Conservation (phyloP, 2,888 invertebrate genomes). For the Dynastes tityus region DNA sequence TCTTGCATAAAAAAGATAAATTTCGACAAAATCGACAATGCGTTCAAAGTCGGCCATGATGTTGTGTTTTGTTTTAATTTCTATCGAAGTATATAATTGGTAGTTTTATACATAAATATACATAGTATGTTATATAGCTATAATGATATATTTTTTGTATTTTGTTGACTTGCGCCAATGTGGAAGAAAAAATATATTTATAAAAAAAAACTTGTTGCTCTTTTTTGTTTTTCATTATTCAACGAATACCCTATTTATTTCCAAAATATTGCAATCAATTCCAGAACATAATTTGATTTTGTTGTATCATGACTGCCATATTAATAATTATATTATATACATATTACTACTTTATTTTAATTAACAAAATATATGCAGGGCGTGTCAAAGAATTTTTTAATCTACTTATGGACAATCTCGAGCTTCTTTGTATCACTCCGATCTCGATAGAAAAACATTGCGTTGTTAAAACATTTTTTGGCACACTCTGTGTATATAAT, state of each 20-base stretch:
- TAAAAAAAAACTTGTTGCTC: conserved; percentile 63
- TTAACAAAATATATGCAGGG: conserved; percentile 48
- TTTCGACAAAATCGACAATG: conserved; percentile 16
- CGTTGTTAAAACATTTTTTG: conserved; percentile 21
- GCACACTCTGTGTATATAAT: neutral
- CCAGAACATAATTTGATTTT: conserved; percentile 27
- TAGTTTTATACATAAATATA: conserved; percentile 65
- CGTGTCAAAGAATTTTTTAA: conserved; percentile 13
- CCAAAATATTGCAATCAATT: neutral
- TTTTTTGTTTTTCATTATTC: conserved; percentile 40
- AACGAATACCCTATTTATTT: neutral
- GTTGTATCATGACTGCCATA: conserved; percentile 42
- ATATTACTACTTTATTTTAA: conserved; percentile 46
- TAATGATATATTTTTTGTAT: conserved; percentile 71
- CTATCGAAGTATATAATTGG: conserved; percentile 53
- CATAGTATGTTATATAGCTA: conserved; percentile 58
- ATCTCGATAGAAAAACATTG: neutral
- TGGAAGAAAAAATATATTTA: conserved; percentile 71
- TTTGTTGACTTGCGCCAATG: conserved; percentile 72
- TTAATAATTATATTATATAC: conserved; percentile 46
- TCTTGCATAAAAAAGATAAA: neutral
- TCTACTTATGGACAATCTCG: conserved; percentile 14
- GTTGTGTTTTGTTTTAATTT: conserved; percentile 46
- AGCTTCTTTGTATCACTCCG: no score
- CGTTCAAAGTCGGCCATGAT: conserved; percentile 32